Conservation (phyloP, 2,888 invertebrate species). For the Lithophane leautieri region DNA sequence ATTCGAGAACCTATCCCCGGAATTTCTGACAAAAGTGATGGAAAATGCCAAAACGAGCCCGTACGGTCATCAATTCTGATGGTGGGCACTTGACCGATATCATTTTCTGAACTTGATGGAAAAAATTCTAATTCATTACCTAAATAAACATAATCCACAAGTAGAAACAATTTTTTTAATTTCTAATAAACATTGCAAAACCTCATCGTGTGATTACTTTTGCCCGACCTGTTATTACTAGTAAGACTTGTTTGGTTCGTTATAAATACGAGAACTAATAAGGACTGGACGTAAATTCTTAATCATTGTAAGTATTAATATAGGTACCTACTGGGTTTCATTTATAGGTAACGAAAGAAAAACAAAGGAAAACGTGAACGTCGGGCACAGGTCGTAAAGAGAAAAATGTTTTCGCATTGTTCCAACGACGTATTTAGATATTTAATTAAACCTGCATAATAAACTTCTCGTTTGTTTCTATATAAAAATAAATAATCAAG, state of each 20-base stretch:
- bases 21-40: too few species aligned
- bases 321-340: not conserved
- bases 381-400: slow-evolving; percentile 1
- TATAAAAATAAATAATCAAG: not conserved
- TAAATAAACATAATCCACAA: too few species aligned
- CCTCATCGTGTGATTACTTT: too few species aligned
- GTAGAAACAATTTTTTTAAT: too few species aligned
- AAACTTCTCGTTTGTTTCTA: not conserved
- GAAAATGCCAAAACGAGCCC: too few species aligned
- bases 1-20: too few species aligned
- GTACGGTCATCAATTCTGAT: too few species aligned
- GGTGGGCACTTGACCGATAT: too few species aligned
- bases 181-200: too few species aligned
- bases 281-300: slow-evolving; percentile 19
- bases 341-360: slow-evolving; percentile 6
- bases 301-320: slow-evolving; percentile 24
- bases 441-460: slow-evolving; percentile 21
- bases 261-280: slow-evolving; percentile 27
- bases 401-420: slow-evolving; percentile 6
- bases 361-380: slow-evolving; percentile 12
- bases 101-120: too few species aligned
- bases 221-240: not conserved
- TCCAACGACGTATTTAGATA: slow-evolving; percentile 14
- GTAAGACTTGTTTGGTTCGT: not conserved
- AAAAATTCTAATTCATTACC: too few species aligned